Percentiles rank a stretch among this genome's conserved stretches.
phyloP scores from a whole-genome alignment of 1,140 invertebrate genomes.

The Aradophagus sp. region DNA sequence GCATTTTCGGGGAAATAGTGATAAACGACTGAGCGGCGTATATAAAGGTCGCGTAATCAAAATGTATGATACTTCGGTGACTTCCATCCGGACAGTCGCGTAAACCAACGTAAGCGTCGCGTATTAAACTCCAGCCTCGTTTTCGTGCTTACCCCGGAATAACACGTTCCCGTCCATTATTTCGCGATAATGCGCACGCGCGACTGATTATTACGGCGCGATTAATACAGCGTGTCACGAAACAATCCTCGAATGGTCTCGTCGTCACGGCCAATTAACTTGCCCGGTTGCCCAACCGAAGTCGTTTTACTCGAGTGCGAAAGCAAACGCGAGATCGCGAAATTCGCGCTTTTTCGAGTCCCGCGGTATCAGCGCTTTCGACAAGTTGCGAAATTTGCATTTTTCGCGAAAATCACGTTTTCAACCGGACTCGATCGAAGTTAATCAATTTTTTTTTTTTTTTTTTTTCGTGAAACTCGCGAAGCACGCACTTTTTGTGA shows the following conservation, averaged over 20 bases:
- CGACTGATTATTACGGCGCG: conserved; percentile 49
- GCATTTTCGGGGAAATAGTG: conserved; percentile 51
- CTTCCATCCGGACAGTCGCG: conserved; percentile 55
- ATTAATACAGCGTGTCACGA: conserved; percentile 43
- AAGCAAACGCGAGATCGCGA: too few species aligned
- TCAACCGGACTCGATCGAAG: too few species aligned
- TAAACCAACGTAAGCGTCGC: conserved; percentile 63
- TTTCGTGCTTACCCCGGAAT: conserved; percentile 23
- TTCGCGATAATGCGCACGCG: conserved; percentile 41
- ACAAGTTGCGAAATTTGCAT: too few species aligned
- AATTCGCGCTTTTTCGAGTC: too few species aligned
- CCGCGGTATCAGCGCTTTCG: too few species aligned
- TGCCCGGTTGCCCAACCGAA: too few species aligned
- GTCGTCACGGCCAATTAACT: too few species aligned
- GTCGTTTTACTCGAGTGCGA: too few species aligned
- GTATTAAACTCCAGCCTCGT: conserved; percentile 34
- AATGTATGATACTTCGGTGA: conserved; percentile 65
- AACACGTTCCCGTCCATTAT: conserved; percentile 51
- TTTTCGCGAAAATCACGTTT: too few species aligned
- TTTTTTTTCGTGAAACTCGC: too few species aligned
- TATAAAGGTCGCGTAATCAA: conserved; percentile 57
- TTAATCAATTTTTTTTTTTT: too few species aligned
- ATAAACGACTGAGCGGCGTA: conserved; percentile 53
- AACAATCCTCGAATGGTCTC: conserved; percentile 30
- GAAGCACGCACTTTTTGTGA: too few species aligned